Evolutionary conservation across 2,113 vertebrate genomes (phyloP), one percentile per base, ranked within the genome.

Genomic region (Calyptomena viridis): DNA sequence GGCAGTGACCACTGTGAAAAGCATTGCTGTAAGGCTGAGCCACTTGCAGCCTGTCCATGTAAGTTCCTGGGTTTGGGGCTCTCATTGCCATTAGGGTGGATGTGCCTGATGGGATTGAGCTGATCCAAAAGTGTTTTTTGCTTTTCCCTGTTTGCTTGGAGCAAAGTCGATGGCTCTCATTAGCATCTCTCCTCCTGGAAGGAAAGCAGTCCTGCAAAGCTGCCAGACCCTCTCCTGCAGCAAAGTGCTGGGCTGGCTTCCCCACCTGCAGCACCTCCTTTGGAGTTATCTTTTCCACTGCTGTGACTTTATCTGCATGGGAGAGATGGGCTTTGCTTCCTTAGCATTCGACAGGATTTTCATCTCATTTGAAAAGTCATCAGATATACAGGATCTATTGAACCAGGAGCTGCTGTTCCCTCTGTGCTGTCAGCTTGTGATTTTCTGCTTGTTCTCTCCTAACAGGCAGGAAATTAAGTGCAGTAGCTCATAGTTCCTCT

Each of bases 251-350:
- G 33, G 20, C 22, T 3, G 2, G 13, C 31, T 49, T 76, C 31
- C 40, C 4, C 4, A 56, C 33, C 24, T 17, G 30, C 40, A 52
- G 2, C 14, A 6, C 0, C 1, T 12, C 0, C 0, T 44, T 62
- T 28, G 31, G n/a, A 49, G 21, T 59, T 62, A 63, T 22, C 10
- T 89, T 69, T 89, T 47, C 19, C 20, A 14, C 28, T 83, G 62
- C 35, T 40, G 30, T 47, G 33, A 8, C 35, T 77, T 75, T 14
- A 23, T 62, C 64, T 55, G 64, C 33, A 11, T 23, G 28, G 60
- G 21, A 84, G 18, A 28, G 35, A 53, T 79, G 58, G 33, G 44
- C 9, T 83, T 86, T 53, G 33, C 59, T 80, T 5, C 72, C 86
- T 56, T 8, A 58, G 20, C 0, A 0, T 62, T 69, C 0, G 0